Evolutionary conservation across 2,888 invertebrate genomes (phyloP), one percentile per base, ranked within the genome.

Genomic region (Nephrocerus scutellatus): DNA sequence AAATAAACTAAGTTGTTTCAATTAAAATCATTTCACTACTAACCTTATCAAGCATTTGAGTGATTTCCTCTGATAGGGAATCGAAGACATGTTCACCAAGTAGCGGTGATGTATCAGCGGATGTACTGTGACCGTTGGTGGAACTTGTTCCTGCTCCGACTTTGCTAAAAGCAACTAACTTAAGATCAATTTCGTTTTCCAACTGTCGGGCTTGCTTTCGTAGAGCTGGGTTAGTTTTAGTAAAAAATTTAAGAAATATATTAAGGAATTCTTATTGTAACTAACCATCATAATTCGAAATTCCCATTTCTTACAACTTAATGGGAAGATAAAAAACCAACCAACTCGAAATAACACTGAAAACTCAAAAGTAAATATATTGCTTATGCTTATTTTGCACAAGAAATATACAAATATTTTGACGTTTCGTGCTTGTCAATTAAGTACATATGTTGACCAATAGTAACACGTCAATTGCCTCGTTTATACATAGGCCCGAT

Each of bases 141-240:
- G 68, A 61, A 41, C 50, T 50, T 32, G 58, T 61, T 48, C 80
- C 81, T 35, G 88, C 82, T 14, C 91, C 91, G 23, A 96, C 74
- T 72, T 97, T 97, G 66, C 92, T 95, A 62, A 93, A 91, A 6
- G 89, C 87, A 3, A 96, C 91, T 47, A 97, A 72, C 68, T 97
- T 97, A 9, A 90, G 74, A 67, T 97, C 97, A 53, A 97, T 90
- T 64, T 95, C 96, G 74, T 95, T 96, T 70, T 97, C 97, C 35
- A 96, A 70, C 44, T 84, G 81, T 42, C 96, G 74, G 2, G 97
- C 96, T 68, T 92, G 89, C 66, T 91, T 92, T 36, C 95, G 76
- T 39, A 95, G 70, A 66, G 90, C 95, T 92, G 59, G 45, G 72
- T 10, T 2, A n/a, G 21, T 1, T 7, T 4, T 3, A 22, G 14